Conservation (phyloP, 2,888 invertebrate genomes). For the Drosophila mulleri region DNA sequence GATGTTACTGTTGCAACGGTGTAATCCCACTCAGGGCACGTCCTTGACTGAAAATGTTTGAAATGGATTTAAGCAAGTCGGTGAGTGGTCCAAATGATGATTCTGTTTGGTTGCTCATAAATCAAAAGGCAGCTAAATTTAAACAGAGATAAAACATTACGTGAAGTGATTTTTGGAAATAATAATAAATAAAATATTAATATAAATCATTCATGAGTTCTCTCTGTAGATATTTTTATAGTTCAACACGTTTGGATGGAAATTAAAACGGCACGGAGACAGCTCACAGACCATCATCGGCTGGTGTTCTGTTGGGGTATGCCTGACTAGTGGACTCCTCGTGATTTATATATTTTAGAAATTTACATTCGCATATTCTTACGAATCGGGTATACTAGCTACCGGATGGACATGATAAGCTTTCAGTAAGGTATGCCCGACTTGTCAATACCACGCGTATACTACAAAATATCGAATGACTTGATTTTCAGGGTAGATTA, state of each 20-base stretch:
- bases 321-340: background rate
- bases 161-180: background rate
- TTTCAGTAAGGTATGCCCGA: too few species aligned
- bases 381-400: too few species aligned
- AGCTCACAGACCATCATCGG: background rate
- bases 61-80: background rate
- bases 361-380: background rate
- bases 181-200: background rate
- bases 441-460: too few species aligned
- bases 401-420: background rate
- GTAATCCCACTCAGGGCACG: conserved; percentile 52
- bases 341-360: background rate
- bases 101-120: conserved; percentile 37
- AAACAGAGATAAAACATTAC: background rate
- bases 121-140: background rate
- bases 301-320: background rate
- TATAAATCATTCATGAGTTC: conserved; percentile 56
- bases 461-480: background rate
- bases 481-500: too few species aligned
- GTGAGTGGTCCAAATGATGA: conserved; percentile 17
- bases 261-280: background rate
- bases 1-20: conserved; percentile 34
- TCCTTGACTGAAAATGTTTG: conserved; percentile 39
- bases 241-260: background rate
- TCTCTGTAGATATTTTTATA: background rate